Evolutionary conservation across 1,140 invertebrate genomes (phyloP).

Genomic region (Thrips palmi): DNA sequence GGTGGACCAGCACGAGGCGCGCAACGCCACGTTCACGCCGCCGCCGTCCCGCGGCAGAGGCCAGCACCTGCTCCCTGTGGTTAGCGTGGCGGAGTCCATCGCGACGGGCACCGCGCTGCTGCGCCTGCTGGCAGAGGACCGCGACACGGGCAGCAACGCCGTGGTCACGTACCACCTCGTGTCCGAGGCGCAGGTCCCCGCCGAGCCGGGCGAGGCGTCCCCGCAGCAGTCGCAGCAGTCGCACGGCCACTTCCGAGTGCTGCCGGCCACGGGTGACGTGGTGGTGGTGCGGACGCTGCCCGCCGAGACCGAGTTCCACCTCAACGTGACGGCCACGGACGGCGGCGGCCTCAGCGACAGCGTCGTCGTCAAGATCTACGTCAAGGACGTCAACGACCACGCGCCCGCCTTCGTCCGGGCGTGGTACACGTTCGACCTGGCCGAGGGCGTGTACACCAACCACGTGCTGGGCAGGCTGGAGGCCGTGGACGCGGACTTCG

Average conservation of each 20-base stretch:
- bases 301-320: constrained; percentile 53
- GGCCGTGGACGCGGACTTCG: constrained; percentile 56
- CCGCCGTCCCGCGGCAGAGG: background rate
- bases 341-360: constrained; percentile 47
- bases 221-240: constrained; percentile 10
- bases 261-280: constrained; percentile 50
- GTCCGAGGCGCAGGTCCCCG: constrained; percentile 40
- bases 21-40: too few relatives aligned
- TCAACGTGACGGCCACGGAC: constrained; percentile 61
- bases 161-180: constrained; percentile 55
- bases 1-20: background rate
- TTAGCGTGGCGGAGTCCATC: constrained; percentile 58
- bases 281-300: constrained; percentile 52
- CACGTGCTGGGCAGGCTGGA: constrained; percentile 52
- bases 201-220: constrained; percentile 22
- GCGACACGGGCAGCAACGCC: constrained; percentile 55
- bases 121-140: constrained; percentile 61
- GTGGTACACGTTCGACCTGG: constrained; percentile 64
- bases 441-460: constrained; percentile 54
- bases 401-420: constrained; percentile 60
- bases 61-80: constrained; percentile 28
- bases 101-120: constrained; percentile 53
- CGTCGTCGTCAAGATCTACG: constrained; percentile 41
- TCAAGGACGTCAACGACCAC: constrained; percentile 75
- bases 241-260: constrained; percentile 48